A percentile compares a stretch with the other conserved stretches of the same genome.
phyloP scores from a whole-genome alignment of 2,113 vertebrate genomes.

The Malurus elegans region DNA sequence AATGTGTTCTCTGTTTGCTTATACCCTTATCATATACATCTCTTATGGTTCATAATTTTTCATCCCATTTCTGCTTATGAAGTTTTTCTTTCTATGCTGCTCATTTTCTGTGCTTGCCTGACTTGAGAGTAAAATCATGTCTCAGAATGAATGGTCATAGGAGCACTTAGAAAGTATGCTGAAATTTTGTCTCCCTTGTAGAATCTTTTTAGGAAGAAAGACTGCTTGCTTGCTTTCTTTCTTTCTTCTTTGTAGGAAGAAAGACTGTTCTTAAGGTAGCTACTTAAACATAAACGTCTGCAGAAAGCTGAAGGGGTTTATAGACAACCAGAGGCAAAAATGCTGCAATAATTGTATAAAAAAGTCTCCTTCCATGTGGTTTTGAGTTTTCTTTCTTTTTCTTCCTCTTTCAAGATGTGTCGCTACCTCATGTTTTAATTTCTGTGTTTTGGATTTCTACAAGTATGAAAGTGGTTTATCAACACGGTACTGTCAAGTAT shows the following conservation, averaged over 20 bases:
- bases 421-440: neutral
- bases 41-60: neutral
- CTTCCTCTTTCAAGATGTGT: neutral
- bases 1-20: neutral
- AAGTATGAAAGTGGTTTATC: neutral
- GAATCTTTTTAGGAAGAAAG: neutral
- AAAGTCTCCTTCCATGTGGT: neutral
- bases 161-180: neutral
- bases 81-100: neutral
- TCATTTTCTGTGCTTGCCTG: neutral
- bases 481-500: neutral
- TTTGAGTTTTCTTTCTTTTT: neutral
- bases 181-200: neutral
- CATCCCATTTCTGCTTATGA: neutral
- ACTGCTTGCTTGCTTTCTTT: neutral
- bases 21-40: neutral
- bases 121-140: neutral
- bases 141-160: neutral
- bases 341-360: neutral
- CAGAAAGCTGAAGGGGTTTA: neutral
- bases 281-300: neutral
- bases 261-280: neutral
- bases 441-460: neutral
- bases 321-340: slow-evolving; percentile 15
- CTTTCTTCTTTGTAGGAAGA: neutral